Conservation (phyloP, 2,888 invertebrate species). For the Meteorus cinctellus region DNA sequence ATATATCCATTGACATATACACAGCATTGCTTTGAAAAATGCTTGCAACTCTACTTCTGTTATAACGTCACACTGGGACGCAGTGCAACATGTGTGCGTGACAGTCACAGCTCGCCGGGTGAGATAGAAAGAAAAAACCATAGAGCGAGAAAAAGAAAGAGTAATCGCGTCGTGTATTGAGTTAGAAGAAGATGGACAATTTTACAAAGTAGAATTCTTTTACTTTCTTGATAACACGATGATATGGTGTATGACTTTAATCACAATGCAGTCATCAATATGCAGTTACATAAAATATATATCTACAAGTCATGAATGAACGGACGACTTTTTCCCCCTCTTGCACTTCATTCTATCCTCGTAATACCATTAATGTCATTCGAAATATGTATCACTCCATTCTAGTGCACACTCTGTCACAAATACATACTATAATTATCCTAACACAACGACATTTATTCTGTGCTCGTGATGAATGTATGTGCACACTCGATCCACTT, state of each 20-base stretch:
- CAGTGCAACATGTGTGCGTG: conserved; percentile 30
- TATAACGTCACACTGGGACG: not conserved
- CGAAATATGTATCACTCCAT: not conserved
- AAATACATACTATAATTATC: not conserved
- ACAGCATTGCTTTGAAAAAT: not conserved
- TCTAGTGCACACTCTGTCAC: not conserved
- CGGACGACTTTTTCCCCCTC: conserved; percentile 21
- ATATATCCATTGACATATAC: not conserved
- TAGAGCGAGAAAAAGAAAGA: not conserved
- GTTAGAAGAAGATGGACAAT: not conserved
- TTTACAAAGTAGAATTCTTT: conserved; percentile 43
- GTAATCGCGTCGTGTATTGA: not conserved
- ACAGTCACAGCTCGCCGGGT: conserved; percentile 13
- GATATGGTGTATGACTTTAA: conserved; percentile 48
- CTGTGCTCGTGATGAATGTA: not conserved
- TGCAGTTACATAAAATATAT: not conserved
- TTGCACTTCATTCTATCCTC: conserved; percentile 13
- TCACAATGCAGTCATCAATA: conserved; percentile 50
- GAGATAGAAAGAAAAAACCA: not conserved
- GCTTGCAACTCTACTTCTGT: not conserved
- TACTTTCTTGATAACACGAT: not conserved
- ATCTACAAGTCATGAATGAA: conserved; percentile 36
- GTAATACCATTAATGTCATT: not conserved
- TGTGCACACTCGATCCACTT: conserved; percentile 25
- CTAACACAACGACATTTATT: not conserved